Conservation (phyloP, 2,113 vertebrate species). For the Conger conger region DNA sequence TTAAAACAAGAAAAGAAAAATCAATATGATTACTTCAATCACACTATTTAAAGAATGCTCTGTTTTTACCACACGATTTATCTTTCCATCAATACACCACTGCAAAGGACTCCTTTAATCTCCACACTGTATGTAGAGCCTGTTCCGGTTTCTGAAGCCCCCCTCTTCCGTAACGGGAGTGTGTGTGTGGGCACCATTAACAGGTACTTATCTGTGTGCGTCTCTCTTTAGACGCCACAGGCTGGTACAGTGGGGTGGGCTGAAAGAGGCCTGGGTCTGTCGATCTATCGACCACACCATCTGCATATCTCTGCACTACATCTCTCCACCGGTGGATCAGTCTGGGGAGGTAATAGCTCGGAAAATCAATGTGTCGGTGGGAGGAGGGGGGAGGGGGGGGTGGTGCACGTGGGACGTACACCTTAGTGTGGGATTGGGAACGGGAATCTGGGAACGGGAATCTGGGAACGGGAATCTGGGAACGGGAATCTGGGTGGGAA, state of each 20-base stretch:
- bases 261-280: constrained; percentile 69
- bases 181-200: constrained; percentile 57
- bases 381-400: no score
- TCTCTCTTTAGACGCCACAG: constrained; percentile 67
- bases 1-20: background rate
- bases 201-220: constrained; percentile 74
- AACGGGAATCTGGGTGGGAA: no score
- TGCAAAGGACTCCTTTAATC: constrained; percentile 1
- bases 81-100: background rate
- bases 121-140: background rate
- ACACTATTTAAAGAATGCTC: background rate
- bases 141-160: background rate
- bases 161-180: background rate
- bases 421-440: background rate
- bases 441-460: background rate
- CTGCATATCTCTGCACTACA: constrained; percentile 80
- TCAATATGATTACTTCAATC: background rate
- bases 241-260: constrained; percentile 64
- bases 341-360: constrained; percentile 72
- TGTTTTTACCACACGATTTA: background rate
- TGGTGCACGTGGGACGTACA: background rate
- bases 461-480: background rate
- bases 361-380: constrained; percentile 73
- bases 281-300: constrained; percentile 71
- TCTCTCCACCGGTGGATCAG: constrained; percentile 68